A percentile compares a stretch with the other conserved stretches of the same genome.
Evolutionary conservation across 2,888 invertebrate species (phyloP).

Genomic region (Troides oblongomaculatus): DNA sequence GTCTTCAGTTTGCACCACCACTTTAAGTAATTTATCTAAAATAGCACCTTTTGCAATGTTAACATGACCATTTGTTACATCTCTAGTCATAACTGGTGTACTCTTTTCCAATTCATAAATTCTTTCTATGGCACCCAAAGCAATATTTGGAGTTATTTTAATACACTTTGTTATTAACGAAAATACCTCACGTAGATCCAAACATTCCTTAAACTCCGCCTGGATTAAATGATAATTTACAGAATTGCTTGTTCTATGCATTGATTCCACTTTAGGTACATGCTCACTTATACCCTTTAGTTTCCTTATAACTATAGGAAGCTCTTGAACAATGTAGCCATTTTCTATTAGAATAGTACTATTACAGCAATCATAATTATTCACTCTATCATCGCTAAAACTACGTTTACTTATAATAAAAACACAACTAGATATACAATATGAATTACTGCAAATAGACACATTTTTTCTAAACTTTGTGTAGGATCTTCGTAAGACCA

Average conservation of each 20-base stretch:
- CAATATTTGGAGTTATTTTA: slow-evolving; percentile 74
- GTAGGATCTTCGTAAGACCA: slow-evolving; percentile 60
- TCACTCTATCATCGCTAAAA: slow-evolving; percentile 57
- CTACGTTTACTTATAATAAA: slow-evolving; percentile 37
- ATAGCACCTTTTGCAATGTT: slow-evolving; percentile 71
- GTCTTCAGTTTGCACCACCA: slow-evolving; percentile 71
- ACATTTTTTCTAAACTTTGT: slow-evolving; percentile 54
- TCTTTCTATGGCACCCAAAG: slow-evolving; percentile 72
- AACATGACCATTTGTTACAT: slow-evolving; percentile 49
- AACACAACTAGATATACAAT: slow-evolving; percentile 26
- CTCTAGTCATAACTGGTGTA: slow-evolving; percentile 42
- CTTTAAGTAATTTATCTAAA: slow-evolving; percentile 67
- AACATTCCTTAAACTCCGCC: slow-evolving; percentile 70
- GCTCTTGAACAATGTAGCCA: slow-evolving; percentile 83
- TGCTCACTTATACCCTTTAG: slow-evolving; percentile 62
- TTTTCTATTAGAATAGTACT: slow-evolving; percentile 83
- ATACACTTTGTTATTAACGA: slow-evolving; percentile 71
- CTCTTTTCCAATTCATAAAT: slow-evolving; percentile 68
- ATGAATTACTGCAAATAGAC: slow-evolving; percentile 20
- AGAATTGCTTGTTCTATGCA: slow-evolving; percentile 48
- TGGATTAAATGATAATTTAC: slow-evolving; percentile 64
- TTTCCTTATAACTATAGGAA: slow-evolving; percentile 82
- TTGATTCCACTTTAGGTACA: slow-evolving; percentile 38
- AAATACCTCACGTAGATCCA: slow-evolving; percentile 68
- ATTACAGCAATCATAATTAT: slow-evolving; percentile 56